phyloP scores from a whole-genome alignment of 1,140 invertebrate genomes.

The Mylabris phalerata region DNA sequence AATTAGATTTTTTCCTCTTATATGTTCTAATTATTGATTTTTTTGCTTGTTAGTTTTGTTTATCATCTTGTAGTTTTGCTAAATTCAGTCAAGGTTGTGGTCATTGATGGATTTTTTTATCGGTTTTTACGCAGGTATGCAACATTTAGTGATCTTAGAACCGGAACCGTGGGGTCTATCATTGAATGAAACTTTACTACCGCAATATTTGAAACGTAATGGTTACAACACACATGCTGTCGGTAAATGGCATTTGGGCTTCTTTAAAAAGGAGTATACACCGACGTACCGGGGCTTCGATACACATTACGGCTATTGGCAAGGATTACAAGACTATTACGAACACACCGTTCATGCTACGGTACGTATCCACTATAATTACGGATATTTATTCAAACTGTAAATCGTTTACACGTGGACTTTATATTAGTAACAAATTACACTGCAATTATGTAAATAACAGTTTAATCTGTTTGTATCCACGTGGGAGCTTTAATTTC shows the following conservation, averaged over 20 bases:
- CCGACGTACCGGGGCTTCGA: constrained; percentile 79
- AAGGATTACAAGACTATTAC: constrained; percentile 78
- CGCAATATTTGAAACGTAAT: constrained; percentile 64
- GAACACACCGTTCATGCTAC: constrained; percentile 56
- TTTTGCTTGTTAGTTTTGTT: too few relatives aligned
- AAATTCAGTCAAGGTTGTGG: too few relatives aligned
- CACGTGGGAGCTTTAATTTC: not conserved
- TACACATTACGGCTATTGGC: constrained; percentile 76
- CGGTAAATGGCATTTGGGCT: constrained; percentile 87
- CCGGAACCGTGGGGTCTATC: constrained; percentile 67
- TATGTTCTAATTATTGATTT: too few relatives aligned
- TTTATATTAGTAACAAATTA: too few relatives aligned
- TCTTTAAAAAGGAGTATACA: constrained; percentile 61
- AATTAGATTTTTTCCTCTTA: too few relatives aligned
- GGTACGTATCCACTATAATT: constrained; percentile 39
- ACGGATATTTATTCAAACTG: too few relatives aligned
- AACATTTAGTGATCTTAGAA: constrained; percentile 68
- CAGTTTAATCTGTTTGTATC: not conserved
- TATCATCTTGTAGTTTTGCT: too few relatives aligned
- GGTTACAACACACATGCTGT: constrained; percentile 80
- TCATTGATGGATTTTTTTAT: too few relatives aligned
- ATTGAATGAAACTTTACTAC: constrained; percentile 57
- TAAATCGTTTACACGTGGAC: too few relatives aligned
- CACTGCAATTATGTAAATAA: too few relatives aligned
- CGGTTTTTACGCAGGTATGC: constrained; percentile 55